phyloP scores from a whole-genome alignment of 2,113 vertebrate genomes.

The Ailuropoda melanoleuca region DNA sequence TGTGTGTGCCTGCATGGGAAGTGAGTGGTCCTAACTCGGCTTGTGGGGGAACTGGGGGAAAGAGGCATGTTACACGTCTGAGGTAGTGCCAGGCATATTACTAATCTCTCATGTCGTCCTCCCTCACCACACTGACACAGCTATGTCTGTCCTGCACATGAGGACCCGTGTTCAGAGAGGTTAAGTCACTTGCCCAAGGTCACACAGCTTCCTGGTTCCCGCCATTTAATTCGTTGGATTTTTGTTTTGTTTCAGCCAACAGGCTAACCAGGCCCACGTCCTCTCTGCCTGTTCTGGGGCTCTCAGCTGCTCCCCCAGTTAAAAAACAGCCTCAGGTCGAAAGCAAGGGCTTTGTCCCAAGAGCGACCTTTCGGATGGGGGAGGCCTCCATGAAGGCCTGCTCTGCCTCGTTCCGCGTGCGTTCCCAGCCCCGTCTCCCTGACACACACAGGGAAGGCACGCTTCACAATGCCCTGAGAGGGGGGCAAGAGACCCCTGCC shows the following conservation, averaged over 20 bases:
- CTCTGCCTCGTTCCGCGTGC: not conserved
- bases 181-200: not conserved
- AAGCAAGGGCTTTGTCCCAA: constrained; percentile 40
- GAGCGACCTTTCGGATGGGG: constrained; percentile 21
- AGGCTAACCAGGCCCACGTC: not conserved
- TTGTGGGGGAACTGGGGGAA: not conserved
- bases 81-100: fast-evolving
- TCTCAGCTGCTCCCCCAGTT: not conserved
- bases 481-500: not conserved
- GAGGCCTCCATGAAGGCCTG: not conserved
- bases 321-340: not conserved
- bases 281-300: not conserved
- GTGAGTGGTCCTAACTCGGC: too few species aligned
- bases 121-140: not conserved
- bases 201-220: constrained; percentile 8
- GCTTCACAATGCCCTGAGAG: not conserved
- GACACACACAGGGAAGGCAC: not conserved
- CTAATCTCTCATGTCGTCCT: not conserved
- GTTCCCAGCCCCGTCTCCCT: constrained; percentile 29
- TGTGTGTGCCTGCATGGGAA: fast-evolving
- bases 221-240: not conserved
- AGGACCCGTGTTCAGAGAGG: not conserved
- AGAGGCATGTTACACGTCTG: not conserved
- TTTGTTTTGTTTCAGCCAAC: constrained; percentile 28
- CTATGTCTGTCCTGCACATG: not conserved